Evolutionary conservation across 2,113 vertebrate genomes (phyloP).

Genomic region (Dermatemys mawii): DNA sequence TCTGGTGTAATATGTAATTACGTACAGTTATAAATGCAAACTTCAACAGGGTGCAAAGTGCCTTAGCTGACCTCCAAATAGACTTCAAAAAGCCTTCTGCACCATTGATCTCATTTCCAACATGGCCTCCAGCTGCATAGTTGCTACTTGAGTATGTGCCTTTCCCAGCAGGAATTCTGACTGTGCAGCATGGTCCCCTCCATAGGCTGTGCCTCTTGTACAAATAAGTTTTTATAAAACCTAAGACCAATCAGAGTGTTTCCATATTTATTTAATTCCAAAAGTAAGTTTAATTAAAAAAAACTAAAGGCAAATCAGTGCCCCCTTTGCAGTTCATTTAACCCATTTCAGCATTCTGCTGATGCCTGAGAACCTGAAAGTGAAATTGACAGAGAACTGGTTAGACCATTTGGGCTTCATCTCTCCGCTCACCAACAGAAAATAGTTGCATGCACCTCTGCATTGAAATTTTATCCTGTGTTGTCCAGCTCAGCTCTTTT

Average conservation of each 20-base stretch:
- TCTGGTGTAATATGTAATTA: not conserved
- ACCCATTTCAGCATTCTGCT: not conserved
- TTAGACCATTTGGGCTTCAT: not conserved
- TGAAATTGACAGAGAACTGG: not conserved
- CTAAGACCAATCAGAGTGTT: not conserved
- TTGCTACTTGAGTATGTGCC: not conserved
- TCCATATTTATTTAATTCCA: not conserved
- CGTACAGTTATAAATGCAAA: not conserved
- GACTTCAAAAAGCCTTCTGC: not conserved
- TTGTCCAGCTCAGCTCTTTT: not conserved
- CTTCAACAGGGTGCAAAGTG: rapidly evolving
- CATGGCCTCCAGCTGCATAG: not conserved
- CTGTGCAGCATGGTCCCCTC: not conserved
- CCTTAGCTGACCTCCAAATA: not conserved
- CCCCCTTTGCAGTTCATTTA: not conserved
- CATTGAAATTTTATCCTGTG: not conserved
- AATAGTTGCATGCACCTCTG: not conserved
- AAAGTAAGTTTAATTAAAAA: not conserved
- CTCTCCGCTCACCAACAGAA: not conserved
- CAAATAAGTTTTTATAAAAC: not conserved
- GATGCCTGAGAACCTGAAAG: not conserved
- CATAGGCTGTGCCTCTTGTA: not conserved
- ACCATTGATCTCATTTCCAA: not conserved
- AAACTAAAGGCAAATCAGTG: not conserved
- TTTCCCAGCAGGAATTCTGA: not conserved